Conservation (phyloP, 2,113 vertebrate genomes). For the Vidua chalybeata region DNA sequence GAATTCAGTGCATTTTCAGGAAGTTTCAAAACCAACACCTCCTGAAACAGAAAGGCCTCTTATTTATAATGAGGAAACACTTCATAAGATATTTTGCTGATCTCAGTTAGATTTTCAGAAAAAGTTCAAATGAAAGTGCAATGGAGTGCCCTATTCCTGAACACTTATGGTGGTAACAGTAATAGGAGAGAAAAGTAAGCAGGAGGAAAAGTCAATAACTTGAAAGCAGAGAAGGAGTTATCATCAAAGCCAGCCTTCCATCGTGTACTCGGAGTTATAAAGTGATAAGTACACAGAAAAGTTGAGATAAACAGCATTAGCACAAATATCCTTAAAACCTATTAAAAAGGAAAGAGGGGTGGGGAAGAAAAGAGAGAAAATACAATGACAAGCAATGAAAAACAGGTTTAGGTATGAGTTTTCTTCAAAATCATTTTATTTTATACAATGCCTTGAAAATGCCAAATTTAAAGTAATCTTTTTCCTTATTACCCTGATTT, state of each 20-base stretch:
- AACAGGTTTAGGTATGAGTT: neutral
- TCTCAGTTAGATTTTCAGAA: neutral
- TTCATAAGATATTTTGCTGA: neutral
- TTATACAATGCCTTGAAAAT: constrained; percentile 12
- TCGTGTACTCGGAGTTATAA: neutral
- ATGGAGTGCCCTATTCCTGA: neutral
- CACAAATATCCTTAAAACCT: constrained; percentile 7
- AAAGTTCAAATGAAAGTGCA: constrained; percentile 10
- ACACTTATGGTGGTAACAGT: neutral
- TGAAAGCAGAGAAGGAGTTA: neutral
- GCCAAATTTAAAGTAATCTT: constrained; percentile 19
- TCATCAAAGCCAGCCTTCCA: neutral
- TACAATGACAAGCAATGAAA: neutral
- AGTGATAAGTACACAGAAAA: neutral
- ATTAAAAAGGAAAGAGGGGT: neutral
- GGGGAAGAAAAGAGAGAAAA: neutral
- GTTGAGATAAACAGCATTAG: neutral
- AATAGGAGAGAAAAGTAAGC: neutral
- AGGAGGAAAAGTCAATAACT: constrained; percentile 22
- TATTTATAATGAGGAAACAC: neutral
- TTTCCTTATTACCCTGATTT: neutral
- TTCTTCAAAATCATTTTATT: constrained; percentile 25
- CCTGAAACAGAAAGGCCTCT: neutral
- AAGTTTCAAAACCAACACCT: neutral
- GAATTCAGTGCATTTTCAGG: neutral